phyloP scores from a whole-genome alignment of 2,888 invertebrate species.

The Arrhopalites spinosus region DNA sequence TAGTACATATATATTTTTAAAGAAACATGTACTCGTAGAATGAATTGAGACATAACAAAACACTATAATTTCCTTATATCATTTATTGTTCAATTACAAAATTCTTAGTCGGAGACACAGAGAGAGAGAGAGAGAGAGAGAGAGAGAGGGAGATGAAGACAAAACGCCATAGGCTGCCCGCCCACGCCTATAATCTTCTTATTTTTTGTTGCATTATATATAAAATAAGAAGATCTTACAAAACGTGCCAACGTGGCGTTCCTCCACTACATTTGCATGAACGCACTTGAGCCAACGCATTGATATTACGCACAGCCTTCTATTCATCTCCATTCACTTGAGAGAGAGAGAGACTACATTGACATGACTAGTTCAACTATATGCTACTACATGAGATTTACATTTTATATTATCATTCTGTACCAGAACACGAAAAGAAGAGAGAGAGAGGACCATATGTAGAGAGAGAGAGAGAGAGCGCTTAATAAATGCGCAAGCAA shows the following conservation, averaged over 20 bases:
- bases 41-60: too few species aligned
- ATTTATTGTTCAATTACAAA: neutral
- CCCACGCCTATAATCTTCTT: constrained; percentile 16
- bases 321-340: neutral
- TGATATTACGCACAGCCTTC: neutral
- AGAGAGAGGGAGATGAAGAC: constrained; percentile 9
- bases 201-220: neutral
- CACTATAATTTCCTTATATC: too few species aligned
- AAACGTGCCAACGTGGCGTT: neutral
- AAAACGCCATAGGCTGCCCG: neutral
- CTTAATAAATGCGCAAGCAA: neutral
- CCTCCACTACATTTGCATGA: neutral
- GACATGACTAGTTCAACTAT: too few species aligned
- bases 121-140: neutral
- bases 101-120: neutral
- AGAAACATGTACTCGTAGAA: too few species aligned
- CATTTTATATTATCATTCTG: too few species aligned
- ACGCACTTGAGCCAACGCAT: neutral
- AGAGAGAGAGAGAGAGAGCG: too few species aligned
- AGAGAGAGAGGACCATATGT: too few species aligned
- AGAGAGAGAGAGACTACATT: neutral
- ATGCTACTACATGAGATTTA: too few species aligned
- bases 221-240: too few species aligned
- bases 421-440: too few species aligned
- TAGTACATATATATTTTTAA: too few species aligned